Percentiles rank a stretch among this genome's conserved stretches.
Conservation (phyloP, 2,113 vertebrate species). For the Zosterops japonicus region DNA sequence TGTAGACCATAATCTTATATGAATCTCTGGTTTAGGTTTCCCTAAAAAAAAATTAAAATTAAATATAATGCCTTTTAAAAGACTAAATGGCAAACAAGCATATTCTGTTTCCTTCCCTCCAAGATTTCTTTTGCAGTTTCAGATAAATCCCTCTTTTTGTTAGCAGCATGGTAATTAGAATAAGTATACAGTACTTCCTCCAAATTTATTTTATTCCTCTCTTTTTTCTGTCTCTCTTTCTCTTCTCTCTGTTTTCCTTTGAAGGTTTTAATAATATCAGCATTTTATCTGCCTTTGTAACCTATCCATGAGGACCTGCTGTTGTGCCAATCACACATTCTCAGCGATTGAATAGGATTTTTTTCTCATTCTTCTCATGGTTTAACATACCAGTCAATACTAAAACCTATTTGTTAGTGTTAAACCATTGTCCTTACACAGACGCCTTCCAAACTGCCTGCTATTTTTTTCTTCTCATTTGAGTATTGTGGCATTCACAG, state of each 20-base stretch:
- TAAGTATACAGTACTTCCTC: background rate
- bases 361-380: background rate
- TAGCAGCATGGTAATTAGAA: background rate
- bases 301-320: background rate
- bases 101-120: background rate
- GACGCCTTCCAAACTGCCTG: background rate
- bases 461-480: background rate
- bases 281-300: background rate
- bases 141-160: background rate
- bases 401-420: fast-evolving
- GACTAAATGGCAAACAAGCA: fast-evolving
- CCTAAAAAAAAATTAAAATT: background rate
- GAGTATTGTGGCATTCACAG: background rate
- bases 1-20: background rate
- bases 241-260: background rate
- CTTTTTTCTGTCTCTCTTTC: background rate
- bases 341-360: background rate
- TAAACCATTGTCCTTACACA: background rate
- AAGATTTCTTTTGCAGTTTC: background rate
- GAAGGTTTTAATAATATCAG: background rate
- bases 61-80: background rate
- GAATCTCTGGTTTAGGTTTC: background rate
- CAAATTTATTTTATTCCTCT: background rate
- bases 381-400: background rate
- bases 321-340: background rate